Evolutionary conservation across 2,888 invertebrate genomes (phyloP).

Genomic region (Iphiclides podalirius): DNA sequence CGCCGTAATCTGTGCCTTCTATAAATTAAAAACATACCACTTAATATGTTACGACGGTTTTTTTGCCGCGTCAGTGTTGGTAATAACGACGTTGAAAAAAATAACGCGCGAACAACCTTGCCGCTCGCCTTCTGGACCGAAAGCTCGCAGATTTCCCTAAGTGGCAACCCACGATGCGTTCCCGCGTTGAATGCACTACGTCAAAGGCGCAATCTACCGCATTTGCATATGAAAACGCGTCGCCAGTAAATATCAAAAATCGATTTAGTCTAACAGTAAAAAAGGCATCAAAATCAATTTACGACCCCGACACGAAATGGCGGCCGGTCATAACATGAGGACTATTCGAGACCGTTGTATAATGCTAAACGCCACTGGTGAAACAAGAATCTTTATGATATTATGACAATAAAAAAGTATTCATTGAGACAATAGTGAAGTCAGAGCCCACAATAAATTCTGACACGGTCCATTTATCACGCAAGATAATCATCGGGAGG

Average conservation of each 20-base stretch:
- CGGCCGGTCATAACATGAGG: constrained; percentile 46
- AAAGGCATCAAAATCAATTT: constrained; percentile 73
- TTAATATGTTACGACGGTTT: constrained; percentile 47
- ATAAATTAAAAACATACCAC: constrained; percentile 63
- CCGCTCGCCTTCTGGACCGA: too few relatives aligned
- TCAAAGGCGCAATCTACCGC: constrained; percentile 49
- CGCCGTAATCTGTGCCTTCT: constrained; percentile 62
- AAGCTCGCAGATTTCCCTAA: constrained; percentile 25
- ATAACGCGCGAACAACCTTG: constrained; percentile 42
- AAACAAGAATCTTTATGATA: constrained; percentile 63
- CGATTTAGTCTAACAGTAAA: constrained; percentile 65
- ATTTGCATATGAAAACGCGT: constrained; percentile 73
- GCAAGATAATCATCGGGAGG: constrained; percentile 64
- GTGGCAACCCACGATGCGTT: constrained; percentile 22
- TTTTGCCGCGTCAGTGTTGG: constrained; percentile 30
- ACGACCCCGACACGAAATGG: constrained; percentile 53
- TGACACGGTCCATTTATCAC: constrained; percentile 76
- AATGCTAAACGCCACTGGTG: constrained; percentile 72
- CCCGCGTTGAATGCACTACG: constrained; percentile 37
- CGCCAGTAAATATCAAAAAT: constrained; percentile 61
- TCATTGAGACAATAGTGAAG: constrained; percentile 78
- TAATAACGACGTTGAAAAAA: constrained; percentile 31
- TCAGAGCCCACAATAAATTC: constrained; percentile 70
- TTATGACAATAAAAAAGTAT: constrained; percentile 75
- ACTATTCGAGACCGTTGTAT: constrained; percentile 54